A percentile compares a stretch with the other conserved stretches of the same genome.
Evolutionary conservation across 2,113 vertebrate genomes (phyloP).

Genomic region (Poicephalus meyeri): DNA sequence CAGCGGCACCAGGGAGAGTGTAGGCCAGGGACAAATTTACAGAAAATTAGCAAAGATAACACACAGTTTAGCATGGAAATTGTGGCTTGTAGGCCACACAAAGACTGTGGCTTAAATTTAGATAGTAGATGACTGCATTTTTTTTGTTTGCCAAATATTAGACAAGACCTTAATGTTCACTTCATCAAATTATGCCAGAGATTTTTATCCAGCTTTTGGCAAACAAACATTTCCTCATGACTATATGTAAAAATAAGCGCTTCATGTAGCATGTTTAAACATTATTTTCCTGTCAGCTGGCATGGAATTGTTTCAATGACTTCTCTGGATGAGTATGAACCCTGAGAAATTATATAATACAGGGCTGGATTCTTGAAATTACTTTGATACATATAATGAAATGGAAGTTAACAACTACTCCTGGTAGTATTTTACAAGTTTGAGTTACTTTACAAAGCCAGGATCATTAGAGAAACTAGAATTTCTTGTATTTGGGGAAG

Average conservation of each 20-base stretch:
- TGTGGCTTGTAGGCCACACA: not conserved
- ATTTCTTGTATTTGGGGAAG: not conserved
- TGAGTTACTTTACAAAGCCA: not conserved
- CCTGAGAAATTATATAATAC: not conserved
- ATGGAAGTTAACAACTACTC: not conserved
- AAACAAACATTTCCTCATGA: not conserved
- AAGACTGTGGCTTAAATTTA: not conserved
- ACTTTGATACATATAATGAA: not conserved
- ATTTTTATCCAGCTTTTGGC: not conserved
- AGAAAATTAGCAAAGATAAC: not conserved
- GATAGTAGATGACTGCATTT: not conserved
- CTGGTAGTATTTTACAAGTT: not conserved
- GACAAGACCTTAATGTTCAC: not conserved
- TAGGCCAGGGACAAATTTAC: not conserved
- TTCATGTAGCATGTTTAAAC: not conserved
- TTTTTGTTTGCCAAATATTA: not conserved
- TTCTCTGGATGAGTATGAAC: not conserved
- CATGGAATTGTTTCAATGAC: not conserved
- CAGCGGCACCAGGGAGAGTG: not conserved
- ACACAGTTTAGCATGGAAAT: not conserved
- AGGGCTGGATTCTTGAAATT: not conserved
- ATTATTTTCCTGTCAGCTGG: not conserved
- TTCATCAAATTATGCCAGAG: not conserved
- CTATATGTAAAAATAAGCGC: not conserved
- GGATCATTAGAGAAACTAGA: not conserved